These are phyloP conservation scores for Theocolax elegans DNA, from an alignment of 1,140 invertebrate species.

Conservation along the genomic window DNA sequence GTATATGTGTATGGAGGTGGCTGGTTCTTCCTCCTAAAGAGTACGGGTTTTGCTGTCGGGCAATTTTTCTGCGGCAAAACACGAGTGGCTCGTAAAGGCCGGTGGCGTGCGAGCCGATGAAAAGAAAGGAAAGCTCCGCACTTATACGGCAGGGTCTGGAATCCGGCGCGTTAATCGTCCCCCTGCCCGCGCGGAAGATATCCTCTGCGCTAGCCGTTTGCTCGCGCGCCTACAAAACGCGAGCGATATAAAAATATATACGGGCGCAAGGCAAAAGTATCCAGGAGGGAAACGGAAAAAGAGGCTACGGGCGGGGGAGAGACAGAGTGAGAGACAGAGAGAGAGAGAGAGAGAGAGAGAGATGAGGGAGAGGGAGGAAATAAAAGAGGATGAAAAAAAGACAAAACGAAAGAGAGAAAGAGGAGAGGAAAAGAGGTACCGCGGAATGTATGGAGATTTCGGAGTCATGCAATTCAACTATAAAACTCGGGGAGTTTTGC, in stretches of 20 bases:
- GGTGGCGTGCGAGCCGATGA: constrained; percentile 51
- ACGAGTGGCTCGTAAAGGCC: constrained; percentile 39
- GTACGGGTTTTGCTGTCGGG: neutral
- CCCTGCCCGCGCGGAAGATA: neutral
- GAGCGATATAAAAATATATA: constrained; percentile 38
- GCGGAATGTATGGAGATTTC: constrained; percentile 65
- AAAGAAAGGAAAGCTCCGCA: neutral
- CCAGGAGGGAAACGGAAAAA: constrained; percentile 13
- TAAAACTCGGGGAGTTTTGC: constrained; percentile 68
- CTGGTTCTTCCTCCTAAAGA: neutral
- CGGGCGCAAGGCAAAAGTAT: constrained; percentile 21
- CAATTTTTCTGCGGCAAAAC: constrained; percentile 40
- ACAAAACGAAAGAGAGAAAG: constrained; percentile 31
- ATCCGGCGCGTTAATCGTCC: constrained; percentile 35
- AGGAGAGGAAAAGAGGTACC: constrained; percentile 32
- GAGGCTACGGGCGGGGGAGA: too few species aligned
- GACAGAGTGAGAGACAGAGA: constrained; percentile 51
- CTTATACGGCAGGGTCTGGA: constrained; percentile 3
- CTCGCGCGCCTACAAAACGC: constrained; percentile 13
- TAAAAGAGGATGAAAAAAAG: neutral
- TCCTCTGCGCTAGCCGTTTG: neutral
- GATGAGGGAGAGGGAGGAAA: constrained; percentile 9
- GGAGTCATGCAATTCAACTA: constrained; percentile 69
- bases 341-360: constrained; percentile 26
- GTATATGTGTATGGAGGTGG: neutral